Evolutionary conservation across 2,113 vertebrate species (phyloP).

Genomic region (Prinia subflava): DNA sequence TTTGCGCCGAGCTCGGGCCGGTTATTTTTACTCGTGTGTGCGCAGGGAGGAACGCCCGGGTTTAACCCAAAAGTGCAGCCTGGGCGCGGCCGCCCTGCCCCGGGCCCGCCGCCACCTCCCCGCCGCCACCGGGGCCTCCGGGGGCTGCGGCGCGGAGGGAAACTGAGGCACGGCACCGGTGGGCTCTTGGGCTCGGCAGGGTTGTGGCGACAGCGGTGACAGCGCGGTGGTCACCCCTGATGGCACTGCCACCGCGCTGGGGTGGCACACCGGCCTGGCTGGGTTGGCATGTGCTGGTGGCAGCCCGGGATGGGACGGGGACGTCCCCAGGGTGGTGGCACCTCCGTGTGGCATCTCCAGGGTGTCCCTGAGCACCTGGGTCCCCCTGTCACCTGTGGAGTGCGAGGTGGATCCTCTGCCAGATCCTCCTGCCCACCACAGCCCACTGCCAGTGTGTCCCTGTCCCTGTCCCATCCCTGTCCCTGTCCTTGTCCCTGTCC

Average conservation of each 20-base stretch:
- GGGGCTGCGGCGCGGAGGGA: too few relatives aligned
- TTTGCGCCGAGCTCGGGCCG: constrained; percentile 24
- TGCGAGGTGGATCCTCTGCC: not conserved
- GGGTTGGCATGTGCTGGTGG: rapidly evolving
- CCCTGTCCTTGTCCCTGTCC: not conserved
- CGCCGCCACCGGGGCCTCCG: not conserved
- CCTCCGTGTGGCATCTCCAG: not conserved
- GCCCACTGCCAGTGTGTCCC: not conserved
- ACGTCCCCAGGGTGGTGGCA: not conserved
- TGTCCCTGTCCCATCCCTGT: not conserved
- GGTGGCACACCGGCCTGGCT: rapidly evolving
- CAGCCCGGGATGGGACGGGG: too few relatives aligned
- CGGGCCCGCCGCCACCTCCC: not conserved
- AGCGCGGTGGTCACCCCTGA: rapidly evolving
- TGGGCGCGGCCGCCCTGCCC: not conserved
- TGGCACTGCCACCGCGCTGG: not conserved
- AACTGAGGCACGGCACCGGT: not conserved
- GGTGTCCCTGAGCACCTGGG: rapidly evolving
- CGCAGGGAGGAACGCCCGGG: constrained; percentile 45
- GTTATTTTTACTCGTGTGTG: constrained; percentile 64
- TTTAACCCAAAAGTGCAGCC: constrained; percentile 55
- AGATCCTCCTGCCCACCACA: not conserved
- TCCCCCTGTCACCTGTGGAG: rapidly evolving
- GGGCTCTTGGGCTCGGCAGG: not conserved
- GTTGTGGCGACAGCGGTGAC: rapidly evolving